These are phyloP conservation scores for Teleogryllus occipitalis DNA, from an alignment of 1,140 invertebrate genomes.

Conservation along the genomic window DNA sequence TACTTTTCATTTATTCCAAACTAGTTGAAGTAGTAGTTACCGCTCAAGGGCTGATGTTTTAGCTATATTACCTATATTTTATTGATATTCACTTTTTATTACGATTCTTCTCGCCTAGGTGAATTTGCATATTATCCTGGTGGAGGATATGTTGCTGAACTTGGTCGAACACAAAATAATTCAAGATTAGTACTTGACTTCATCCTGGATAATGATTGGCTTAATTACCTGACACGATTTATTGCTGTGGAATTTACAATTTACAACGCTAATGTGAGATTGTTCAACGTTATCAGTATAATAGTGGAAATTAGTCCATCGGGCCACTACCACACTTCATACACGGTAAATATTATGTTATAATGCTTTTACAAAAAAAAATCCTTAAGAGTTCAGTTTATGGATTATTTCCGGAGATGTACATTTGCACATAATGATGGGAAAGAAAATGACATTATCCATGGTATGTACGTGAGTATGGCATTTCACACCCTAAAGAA, in stretches of 20 bases:
- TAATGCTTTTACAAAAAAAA: no score
- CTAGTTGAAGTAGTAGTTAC: no score
- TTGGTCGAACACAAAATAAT: conserved; percentile 6
- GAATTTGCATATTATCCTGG: conserved; percentile 12
- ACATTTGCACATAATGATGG: no score
- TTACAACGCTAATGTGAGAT: conserved; percentile 14
- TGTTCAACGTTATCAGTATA: conserved; percentile 8
- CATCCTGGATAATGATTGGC: background rate
- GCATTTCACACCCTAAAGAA: no score
- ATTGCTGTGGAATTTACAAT: conserved; percentile 10
- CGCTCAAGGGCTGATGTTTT: no score
- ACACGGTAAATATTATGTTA: no score
- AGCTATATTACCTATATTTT: background rate
- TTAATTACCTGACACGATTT: background rate
- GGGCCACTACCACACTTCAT: background rate
- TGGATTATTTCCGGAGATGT: no score
- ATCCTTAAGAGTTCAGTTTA: no score
- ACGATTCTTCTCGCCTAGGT: background rate
- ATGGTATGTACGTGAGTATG: no score
- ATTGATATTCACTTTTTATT: background rate
- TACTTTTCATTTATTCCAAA: no score
- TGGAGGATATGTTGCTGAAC: conserved; percentile 3
- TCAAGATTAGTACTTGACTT: conserved; percentile 2
- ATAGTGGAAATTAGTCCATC: background rate
- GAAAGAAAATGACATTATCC: no score